A percentile compares a stretch with the other conserved stretches of the same genome.
phyloP scores from a whole-genome alignment of 1,140 invertebrate species.

The Micrasema minimum region DNA sequence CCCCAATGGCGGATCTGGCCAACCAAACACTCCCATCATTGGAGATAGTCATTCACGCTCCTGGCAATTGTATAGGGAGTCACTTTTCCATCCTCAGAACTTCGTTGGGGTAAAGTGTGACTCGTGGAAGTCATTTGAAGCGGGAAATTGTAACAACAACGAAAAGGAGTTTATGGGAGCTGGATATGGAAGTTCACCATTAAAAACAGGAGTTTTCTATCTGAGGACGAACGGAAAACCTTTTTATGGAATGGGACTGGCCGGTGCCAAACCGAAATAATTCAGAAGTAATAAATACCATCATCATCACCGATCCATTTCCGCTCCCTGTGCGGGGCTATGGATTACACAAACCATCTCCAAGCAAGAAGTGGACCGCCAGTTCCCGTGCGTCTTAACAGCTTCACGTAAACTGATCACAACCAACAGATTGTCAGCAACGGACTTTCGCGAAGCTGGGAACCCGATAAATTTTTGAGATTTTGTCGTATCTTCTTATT shows the following conservation, averaged over 20 bases:
- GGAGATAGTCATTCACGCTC: constrained; percentile 73
- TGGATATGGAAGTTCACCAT: constrained; percentile 65
- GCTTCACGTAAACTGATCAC: too few relatives aligned
- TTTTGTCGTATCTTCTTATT: too few relatives aligned
- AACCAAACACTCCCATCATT: constrained; percentile 65
- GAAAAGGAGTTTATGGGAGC: constrained; percentile 67
- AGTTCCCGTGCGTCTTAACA: too few relatives aligned
- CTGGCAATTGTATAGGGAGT: constrained; percentile 71
- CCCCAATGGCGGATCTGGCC: constrained; percentile 75
- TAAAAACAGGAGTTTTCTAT: constrained; percentile 67
- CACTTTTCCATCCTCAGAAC: constrained; percentile 66
- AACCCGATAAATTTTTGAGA: too few relatives aligned
- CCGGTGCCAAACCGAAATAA: background rate
- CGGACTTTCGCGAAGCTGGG: too few relatives aligned
- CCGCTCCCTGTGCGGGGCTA: too few relatives aligned
- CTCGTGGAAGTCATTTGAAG: constrained; percentile 63
- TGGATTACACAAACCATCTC: too few relatives aligned
- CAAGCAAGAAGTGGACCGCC: too few relatives aligned
- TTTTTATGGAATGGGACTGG: background rate
- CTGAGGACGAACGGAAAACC: constrained; percentile 51
- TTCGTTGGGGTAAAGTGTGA: constrained; percentile 65
- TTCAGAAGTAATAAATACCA: too few relatives aligned
- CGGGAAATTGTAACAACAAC: constrained; percentile 62
- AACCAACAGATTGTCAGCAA: too few relatives aligned
- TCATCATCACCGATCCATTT: too few relatives aligned